Percentiles rank a stretch among this genome's conserved stretches.
Conservation (phyloP, 2,888 invertebrate species). For the Cosmopolites sordidus region DNA sequence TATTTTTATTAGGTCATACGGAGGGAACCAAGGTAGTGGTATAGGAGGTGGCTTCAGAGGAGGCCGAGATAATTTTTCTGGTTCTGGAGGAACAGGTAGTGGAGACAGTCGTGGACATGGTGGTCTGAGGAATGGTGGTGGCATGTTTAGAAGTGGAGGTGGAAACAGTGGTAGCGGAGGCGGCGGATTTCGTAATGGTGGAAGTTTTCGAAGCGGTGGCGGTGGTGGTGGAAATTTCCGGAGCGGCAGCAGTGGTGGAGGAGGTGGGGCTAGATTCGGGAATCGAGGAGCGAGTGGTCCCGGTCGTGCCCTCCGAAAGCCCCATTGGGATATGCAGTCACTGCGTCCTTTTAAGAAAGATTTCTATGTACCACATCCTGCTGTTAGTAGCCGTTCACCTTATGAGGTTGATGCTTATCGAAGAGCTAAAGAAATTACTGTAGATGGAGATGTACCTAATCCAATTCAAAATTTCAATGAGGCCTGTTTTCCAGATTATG, state of each 20-base stretch:
- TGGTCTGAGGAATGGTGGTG: constrained; percentile 38
- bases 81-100: constrained; percentile 40
- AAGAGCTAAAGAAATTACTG: constrained; percentile 77
- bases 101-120: constrained; percentile 32
- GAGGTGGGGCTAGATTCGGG: constrained; percentile 32
- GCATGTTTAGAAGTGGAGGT: constrained; percentile 33
- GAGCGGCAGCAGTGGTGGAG: constrained; percentile 39
- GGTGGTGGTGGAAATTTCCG: constrained; percentile 29
- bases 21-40: constrained; percentile 28
- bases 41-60: constrained; percentile 48
- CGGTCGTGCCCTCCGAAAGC: constrained; percentile 56
- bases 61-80: constrained; percentile 46
- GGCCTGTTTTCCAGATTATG: constrained; percentile 74
- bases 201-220: constrained; percentile 40
- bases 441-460: constrained; percentile 70
- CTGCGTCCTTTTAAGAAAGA: constrained; percentile 81
- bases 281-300: constrained; percentile 35
- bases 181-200: constrained; percentile 38
- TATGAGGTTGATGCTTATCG: constrained; percentile 73
- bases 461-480: constrained; percentile 77
- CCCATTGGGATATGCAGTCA: constrained; percentile 69
- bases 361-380: constrained; percentile 72
- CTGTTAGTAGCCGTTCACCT: constrained; percentile 61
- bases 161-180: constrained; percentile 22
- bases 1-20: background rate